Evolutionary conservation across 2,113 vertebrate species (phyloP), one percentile per base, ranked within the genome.

Genomic region (Epinephelus fuscoguttatus): DNA sequence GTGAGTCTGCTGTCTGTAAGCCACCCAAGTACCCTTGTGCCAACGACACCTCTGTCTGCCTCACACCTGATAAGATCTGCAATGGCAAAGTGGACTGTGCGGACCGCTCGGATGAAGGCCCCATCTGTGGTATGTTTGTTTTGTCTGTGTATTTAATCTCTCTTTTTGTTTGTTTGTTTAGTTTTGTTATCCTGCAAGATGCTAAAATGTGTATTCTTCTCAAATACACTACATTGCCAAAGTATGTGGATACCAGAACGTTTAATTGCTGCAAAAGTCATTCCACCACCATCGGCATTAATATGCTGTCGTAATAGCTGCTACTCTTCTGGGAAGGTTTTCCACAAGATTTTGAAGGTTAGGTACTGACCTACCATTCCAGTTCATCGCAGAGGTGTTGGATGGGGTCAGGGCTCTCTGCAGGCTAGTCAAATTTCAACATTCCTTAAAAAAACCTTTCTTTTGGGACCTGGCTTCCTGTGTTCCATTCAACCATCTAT

Each of bases 1-100:
- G 98, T 76, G 96, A 97, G 90, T 95, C 94, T 21, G 96, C 97
- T 75, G 81, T 96, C 88, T 99, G 98, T 80, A 97, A 97, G 89
- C 97, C 97, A n/a, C 98, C 98, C 87, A 98, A 97, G 93, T 99
- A 99, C 88, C 96, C 97, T 69, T 99, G 98, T 92, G 97, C 96
- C 91, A 99, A 99, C 64, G 96, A 99, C 93, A 97, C 96, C 60
- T 96, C 96, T 40, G 94, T 96, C 86, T 99, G 98, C 94, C 96
- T 99, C 84, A 96, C 97, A 62, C 97, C 97, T 33, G 97, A 97
- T 91, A 97, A 97, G 93, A 97, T 99, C 92, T 99, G 98, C 95
- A 97, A 99, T 62, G 96, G 97, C 82, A 96, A 95, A 93, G 96
- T 93, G 80, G 98, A 99, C 91, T 99, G 98, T 75, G 92, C 96